A percentile compares a stretch with the other conserved stretches of the same genome.
phyloP scores from a whole-genome alignment of 2,888 invertebrate genomes.

The Cabera pusaria region DNA sequence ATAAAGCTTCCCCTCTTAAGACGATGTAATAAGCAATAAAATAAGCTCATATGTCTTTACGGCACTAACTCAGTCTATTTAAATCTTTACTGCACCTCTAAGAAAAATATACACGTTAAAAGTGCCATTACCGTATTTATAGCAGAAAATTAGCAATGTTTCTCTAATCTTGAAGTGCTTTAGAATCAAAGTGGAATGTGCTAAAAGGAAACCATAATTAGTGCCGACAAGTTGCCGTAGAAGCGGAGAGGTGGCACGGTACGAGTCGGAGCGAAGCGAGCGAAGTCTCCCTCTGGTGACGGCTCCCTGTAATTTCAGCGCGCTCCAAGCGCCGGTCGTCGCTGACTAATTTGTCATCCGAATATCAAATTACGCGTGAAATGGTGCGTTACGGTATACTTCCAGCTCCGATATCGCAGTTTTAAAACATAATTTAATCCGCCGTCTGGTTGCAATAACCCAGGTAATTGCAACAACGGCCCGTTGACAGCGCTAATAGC shows the following conservation, averaged over 20 bases:
- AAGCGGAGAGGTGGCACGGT: slow-evolving; percentile 33
- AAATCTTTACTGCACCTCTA: slow-evolving; percentile 8
- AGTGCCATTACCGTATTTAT: slow-evolving; percentile 36
- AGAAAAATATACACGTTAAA: slow-evolving; percentile 30
- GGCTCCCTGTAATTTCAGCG: slow-evolving; percentile 72
- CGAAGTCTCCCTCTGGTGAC: slow-evolving; percentile 19
- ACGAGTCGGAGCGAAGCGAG: slow-evolving; percentile 17
- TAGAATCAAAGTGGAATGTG: slow-evolving; percentile 58
- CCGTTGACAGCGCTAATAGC: slow-evolving; percentile 60
- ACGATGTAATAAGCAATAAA: slow-evolving; percentile 9
- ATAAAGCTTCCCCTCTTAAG: too few relatives aligned
- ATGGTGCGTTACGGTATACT: slow-evolving; percentile 74
- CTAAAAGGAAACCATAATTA: slow-evolving; percentile 70
- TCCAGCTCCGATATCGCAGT: slow-evolving; percentile 58
- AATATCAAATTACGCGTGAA: slow-evolving; percentile 81
- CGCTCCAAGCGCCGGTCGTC: slow-evolving; percentile 53
- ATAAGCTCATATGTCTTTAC: slow-evolving; percentile 9
- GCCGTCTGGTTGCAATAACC: slow-evolving; percentile 54
- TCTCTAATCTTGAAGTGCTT: slow-evolving; percentile 52
- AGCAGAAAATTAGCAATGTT: slow-evolving; percentile 50
- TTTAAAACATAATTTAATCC: slow-evolving; percentile 76
- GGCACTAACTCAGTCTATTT: neutral
- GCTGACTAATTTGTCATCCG: slow-evolving; percentile 76
- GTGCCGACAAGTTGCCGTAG: slow-evolving; percentile 51
- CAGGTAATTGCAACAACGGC: slow-evolving; percentile 56